Conservation (phyloP, 1,140 invertebrate species). For the Trinorchestia longiramus region DNA sequence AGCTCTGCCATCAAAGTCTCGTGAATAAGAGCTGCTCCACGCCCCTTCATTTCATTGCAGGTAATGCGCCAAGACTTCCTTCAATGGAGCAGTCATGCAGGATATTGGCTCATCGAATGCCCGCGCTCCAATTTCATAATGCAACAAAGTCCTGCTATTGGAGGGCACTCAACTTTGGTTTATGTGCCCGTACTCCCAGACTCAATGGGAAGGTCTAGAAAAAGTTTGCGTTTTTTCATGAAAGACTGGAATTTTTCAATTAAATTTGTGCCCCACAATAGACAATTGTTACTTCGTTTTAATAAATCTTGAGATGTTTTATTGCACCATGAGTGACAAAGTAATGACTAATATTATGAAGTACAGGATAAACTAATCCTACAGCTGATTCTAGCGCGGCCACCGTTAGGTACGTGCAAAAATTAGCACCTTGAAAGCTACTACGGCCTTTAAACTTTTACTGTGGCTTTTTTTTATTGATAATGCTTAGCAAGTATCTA, state of each 20-base stretch:
- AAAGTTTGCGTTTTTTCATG: not conserved
- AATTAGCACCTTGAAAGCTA: too few species aligned
- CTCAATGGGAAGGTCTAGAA: not conserved
- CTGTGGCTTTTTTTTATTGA: too few species aligned
- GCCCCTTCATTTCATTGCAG: not conserved
- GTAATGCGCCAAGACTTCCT: not conserved
- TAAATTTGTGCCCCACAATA: not conserved
- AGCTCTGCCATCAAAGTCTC: not conserved
- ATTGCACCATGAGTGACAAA: too few species aligned
- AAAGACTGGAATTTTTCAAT: not conserved
- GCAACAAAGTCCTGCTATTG: not conserved
- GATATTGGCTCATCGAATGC: constrained; percentile 6
- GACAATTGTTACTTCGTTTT: too few species aligned
- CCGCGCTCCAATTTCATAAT: not conserved
- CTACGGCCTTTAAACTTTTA: too few species aligned
- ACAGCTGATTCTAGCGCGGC: too few species aligned
- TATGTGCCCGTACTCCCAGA: not conserved
- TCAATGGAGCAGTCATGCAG: not conserved
- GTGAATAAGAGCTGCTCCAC: not conserved
- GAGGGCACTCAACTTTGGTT: not conserved
- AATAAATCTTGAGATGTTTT: too few species aligned
- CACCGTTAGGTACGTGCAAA: too few species aligned
- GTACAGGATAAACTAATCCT: too few species aligned
- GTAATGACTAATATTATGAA: too few species aligned
- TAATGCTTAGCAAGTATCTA: too few species aligned